A percentile compares a stretch with the other conserved stretches of the same genome.
Evolutionary conservation across 2,888 invertebrate genomes (phyloP).

Genomic region (Timandra comae): DNA sequence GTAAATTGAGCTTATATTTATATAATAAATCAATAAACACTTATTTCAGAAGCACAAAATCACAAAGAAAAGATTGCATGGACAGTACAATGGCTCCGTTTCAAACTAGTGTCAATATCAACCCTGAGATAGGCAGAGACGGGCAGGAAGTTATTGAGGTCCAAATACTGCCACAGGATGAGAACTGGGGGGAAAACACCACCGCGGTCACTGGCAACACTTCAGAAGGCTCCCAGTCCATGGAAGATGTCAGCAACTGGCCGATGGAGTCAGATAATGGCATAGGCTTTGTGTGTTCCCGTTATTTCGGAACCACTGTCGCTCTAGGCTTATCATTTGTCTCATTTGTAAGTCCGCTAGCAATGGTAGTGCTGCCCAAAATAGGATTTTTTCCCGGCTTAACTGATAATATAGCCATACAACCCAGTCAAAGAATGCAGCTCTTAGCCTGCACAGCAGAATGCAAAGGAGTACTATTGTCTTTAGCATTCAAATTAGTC

Average conservation of each 20-base stretch:
- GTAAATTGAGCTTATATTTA: too few species aligned
- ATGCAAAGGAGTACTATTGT: slow-evolving; percentile 94
- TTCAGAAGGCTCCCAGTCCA: slow-evolving; percentile 95
- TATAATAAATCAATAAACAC: too few species aligned
- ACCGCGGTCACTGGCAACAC: slow-evolving; percentile 98
- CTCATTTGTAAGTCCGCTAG: slow-evolving; percentile 93
- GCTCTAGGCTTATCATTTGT: slow-evolving; percentile 87
- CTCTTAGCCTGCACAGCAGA: slow-evolving; percentile 92
- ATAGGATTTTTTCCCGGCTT: slow-evolving; percentile 88
- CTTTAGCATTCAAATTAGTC: slow-evolving; percentile 93
- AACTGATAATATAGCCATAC: slow-evolving; percentile 81
- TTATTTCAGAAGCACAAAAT: slow-evolving; percentile 82
- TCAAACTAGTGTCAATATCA: slow-evolving; percentile 89
- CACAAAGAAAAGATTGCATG: slow-evolving; percentile 78
- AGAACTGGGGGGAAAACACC: slow-evolving; percentile 99
- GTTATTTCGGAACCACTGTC: slow-evolving; percentile 89
- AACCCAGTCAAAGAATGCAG: slow-evolving; percentile 81
- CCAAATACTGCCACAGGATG: slow-evolving; percentile 96
- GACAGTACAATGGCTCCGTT: slow-evolving; percentile 88
- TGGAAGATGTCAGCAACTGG: slow-evolving; percentile 93
- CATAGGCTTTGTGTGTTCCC: slow-evolving; percentile 84
- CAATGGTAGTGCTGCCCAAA: slow-evolving; percentile 96
- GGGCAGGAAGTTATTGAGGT: slow-evolving; percentile 97
- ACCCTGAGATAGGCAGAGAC: slow-evolving; percentile 84
- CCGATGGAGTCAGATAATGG: slow-evolving; percentile 85